Base-by-base conservation (phyloP, 2,888 invertebrate genomes). In the Opisthograptis luteolata region DNA sequence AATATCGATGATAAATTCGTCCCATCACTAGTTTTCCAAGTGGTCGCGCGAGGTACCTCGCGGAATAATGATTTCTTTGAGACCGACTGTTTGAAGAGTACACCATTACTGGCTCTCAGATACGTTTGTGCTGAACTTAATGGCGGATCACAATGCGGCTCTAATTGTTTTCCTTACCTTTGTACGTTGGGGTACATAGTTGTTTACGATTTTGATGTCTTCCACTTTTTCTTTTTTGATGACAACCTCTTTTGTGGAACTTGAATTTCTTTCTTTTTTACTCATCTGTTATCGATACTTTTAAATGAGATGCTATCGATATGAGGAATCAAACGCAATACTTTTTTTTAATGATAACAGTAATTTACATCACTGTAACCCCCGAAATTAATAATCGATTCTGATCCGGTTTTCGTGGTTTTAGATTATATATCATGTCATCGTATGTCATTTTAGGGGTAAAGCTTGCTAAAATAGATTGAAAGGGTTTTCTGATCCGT, bases 1-100 rank as follows among this genome's bases (percentile, higher is more conserved):
- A 62, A 62, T 31, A 58, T 31, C 2, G 9, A 15, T 28, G 5
- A 32, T 9, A 9, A n/a, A n/a, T 15, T 6, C 8, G 1, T 15
- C 58, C 49, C 83, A 60, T 54, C 79, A 43, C 77, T 80, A 73
- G 10, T 48, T 82, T 86, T 83, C 84, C 86, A 82, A 88, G 88
- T 87, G 89, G 87, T 87, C 87, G 87, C 85, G 80, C 79, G 77
- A 81, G 81, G 85, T 83, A 87, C 78, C 85, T 83, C 81, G 82
- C 79, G 83, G 87, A 89, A 89, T 89, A 89, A 89, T 88, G 88
- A 88, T 89, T 89, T 88, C 88, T 89, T 89, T 87, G 88, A 88
- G 81, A 77, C 78, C 75, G 75, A 73, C 79, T 83, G 87, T 88
- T 87, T 87, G 87, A 85, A 85, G 87, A 76, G 79, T 75, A 74